Conservation (phyloP, 2,797 vertebrate species). For the Enteromius radiatus region DNA sequence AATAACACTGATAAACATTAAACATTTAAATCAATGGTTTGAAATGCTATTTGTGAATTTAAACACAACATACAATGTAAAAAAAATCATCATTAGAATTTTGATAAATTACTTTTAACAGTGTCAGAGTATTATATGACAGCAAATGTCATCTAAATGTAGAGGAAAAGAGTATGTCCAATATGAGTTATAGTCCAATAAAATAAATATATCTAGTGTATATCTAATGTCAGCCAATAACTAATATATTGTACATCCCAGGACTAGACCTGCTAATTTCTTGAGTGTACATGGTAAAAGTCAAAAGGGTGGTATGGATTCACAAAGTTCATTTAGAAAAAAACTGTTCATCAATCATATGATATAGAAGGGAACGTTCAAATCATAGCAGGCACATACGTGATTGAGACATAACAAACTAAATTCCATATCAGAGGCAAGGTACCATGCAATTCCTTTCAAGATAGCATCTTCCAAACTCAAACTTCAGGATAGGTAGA, state of each 20-base stretch:
- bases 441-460: slow-evolving; percentile 48
- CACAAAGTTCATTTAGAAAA: not conserved
- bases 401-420: slow-evolving; percentile 34
- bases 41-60: not conserved
- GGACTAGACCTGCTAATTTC: not conserved
- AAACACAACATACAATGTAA: not conserved
- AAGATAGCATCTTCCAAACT: slow-evolving; percentile 55
- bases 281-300: not conserved
- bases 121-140: not conserved
- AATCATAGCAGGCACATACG: not conserved
- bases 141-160: not conserved
- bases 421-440: slow-evolving; percentile 60
- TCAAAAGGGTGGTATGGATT: not conserved
- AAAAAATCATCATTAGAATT: not conserved
- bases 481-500: slow-evolving; percentile 56
- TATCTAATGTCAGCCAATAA: not conserved
- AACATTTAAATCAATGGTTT: not conserved
- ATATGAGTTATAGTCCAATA: not conserved
- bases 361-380: not conserved
- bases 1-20: not conserved
- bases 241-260: not conserved
- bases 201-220: no score
- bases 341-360: not conserved
- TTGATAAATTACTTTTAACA: not conserved
- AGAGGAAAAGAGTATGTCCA: not conserved